phyloP scores from a whole-genome alignment of 2,113 vertebrate genomes.

The Uria lomvia region DNA sequence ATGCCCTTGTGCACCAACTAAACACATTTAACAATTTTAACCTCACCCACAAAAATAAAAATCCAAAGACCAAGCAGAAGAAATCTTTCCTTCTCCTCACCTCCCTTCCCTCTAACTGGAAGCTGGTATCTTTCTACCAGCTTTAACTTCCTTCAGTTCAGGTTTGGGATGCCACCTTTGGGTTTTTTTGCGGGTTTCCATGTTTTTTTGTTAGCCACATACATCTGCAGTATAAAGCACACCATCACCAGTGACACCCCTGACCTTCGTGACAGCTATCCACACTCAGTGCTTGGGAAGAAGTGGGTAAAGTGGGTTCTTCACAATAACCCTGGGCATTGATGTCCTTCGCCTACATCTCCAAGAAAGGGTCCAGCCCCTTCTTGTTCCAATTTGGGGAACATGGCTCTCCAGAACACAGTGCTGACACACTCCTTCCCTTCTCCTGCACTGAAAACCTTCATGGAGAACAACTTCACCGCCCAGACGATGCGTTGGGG shows the following conservation, averaged over 20 bases:
- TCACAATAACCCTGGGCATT: fast-evolving
- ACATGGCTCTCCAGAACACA: not conserved
- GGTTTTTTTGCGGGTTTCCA: not conserved
- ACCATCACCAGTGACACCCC: not conserved
- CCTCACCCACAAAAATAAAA: not conserved
- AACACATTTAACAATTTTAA: not conserved
- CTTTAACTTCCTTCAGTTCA: not conserved
- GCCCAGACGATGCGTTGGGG: not conserved
- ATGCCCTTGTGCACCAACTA: not conserved
- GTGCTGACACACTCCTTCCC: fast-evolving
- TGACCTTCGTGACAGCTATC: not conserved
- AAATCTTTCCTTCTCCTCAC: not conserved
- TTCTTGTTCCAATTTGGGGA: not conserved
- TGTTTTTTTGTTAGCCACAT: fast-evolving
- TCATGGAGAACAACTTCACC: not conserved
- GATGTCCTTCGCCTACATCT: not conserved
- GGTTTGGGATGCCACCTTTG: not conserved
- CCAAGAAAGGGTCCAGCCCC: not conserved
- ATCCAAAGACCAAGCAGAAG: not conserved
- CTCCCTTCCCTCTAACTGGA: not conserved
- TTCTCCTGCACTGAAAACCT: not conserved
- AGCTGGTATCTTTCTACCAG: not conserved
- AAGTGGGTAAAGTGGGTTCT: not conserved
- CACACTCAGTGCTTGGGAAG: not conserved
- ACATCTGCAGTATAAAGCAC: not conserved